Evolutionary conservation across 2,888 invertebrate genomes (phyloP).

Genomic region (Cremastinae sp.): DNA sequence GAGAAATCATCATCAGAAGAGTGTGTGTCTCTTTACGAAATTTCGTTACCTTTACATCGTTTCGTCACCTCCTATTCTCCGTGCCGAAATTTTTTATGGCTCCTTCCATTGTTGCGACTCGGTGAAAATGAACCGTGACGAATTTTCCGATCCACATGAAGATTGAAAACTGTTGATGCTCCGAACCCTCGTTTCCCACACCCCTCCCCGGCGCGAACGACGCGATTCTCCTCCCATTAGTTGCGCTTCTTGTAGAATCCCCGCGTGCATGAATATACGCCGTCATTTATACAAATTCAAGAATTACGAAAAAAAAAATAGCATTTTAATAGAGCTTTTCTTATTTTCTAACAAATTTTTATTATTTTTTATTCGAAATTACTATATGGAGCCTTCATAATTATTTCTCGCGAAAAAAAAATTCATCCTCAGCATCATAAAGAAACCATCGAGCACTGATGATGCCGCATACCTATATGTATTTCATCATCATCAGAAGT

Average conservation of each 20-base stretch:
- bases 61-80: not conserved
- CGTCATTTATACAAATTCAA: not conserved
- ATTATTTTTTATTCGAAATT: not conserved
- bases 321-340: not conserved
- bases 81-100: too few relatives aligned
- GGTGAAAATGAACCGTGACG: slow-evolving; percentile 10
- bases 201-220: slow-evolving; percentile 1
- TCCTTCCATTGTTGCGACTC: slow-evolving; percentile 14
- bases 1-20: not conserved
- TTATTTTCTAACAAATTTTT: not conserved
- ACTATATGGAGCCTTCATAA: too few relatives aligned
- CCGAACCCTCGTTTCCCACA: too few relatives aligned
- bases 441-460: too few relatives aligned
- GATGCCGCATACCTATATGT: too few relatives aligned
- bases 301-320: not conserved
- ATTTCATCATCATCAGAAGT: too few relatives aligned
- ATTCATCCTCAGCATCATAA: too few relatives aligned
- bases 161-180: not conserved
- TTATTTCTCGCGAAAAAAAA: too few relatives aligned
- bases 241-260: not conserved
- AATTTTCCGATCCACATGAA: slow-evolving; percentile 31
- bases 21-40: not conserved
- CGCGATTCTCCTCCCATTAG: slow-evolving; percentile 30
- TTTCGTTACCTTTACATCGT: not conserved
- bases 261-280: not conserved